phyloP scores from a whole-genome alignment of 2,113 vertebrate genomes.

The Platysteira castanea region DNA sequence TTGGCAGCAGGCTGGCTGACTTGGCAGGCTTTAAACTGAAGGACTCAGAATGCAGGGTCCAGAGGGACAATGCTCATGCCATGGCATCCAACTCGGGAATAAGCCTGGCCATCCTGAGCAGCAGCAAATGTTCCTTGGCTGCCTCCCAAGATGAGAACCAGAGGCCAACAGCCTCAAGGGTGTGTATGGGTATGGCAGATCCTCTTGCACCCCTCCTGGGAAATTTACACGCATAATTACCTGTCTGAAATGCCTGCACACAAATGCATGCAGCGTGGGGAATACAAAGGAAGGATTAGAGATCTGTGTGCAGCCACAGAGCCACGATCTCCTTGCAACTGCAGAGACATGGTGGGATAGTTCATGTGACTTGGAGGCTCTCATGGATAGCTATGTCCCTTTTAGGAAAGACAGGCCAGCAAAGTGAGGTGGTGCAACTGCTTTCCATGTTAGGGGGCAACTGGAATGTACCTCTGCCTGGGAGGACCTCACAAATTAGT shows the following conservation, averaged over 20 bases:
- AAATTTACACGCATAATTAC: neutral
- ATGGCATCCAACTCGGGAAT: neutral
- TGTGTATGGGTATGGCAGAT: neutral
- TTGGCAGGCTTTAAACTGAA: neutral
- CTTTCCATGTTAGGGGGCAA: neutral
- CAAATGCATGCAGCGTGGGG: rapidly evolving
- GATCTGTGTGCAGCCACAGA: neutral
- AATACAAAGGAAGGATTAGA: neutral
- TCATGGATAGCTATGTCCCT: neutral
- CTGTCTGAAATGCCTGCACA: neutral
- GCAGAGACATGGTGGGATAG: neutral
- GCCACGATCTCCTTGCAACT: rapidly evolving
- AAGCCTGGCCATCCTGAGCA: neutral
- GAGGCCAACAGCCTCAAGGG: neutral
- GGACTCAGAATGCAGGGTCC: neutral
- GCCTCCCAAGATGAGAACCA: neutral
- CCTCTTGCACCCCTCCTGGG: neutral
- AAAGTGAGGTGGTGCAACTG: neutral
- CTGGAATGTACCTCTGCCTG: neutral
- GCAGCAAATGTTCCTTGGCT: neutral
- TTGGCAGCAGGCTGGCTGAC: neutral
- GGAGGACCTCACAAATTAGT: rapidly evolving
- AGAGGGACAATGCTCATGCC: neutral
- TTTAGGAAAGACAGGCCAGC: neutral
- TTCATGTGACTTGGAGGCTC: neutral